Evolutionary conservation across 1,140 invertebrate species (phyloP), one percentile per base, ranked within the genome.

Genomic region (Matsumurasca onukii): DNA sequence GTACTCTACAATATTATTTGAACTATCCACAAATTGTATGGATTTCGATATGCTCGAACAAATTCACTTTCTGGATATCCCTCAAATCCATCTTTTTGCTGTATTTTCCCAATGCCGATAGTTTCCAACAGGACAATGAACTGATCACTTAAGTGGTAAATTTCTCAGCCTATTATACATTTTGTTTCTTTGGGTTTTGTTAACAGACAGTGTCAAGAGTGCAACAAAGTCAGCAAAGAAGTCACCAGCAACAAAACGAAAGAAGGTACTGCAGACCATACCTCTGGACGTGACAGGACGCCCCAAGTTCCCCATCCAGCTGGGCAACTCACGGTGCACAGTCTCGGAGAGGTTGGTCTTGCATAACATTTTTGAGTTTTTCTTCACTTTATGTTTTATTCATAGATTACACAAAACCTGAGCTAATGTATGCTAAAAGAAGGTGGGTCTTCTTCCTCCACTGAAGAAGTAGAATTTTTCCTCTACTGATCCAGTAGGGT

Each of bases 261-360:
- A 81, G 74, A 82, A 81, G 77, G 74, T 85, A 22, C 84, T 87
- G 2, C 86, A 87, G 69, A 84, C 84, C 31, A 86, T 88, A 76
- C 86, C 87, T 30, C 76, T 91, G 55, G 90, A 92, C 76, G 75
- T 81, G 52, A 80, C 83, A 68, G 90, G 90, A 12, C 81, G 87
- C 71, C 89, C 90, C 1, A 83, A 91, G 69, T 91, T 92, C 77
- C 91, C 91, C 1, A 88, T 93, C 49, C 81, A 85, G 64, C 79
- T 93, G 1, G 89, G 89, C 27, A 85, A 86, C 71, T 78, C 93
- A 90, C 90, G 0, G 83, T 93, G 9, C 90, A 93, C 78, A 91
- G 88, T 48, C 79, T 93, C 30, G 91, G 91, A 31, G 91, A 92
- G 83, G 89, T 92, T 62, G 52, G 67, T 68, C 31, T 17, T 22